Base-by-base conservation (phyloP, 2,797 vertebrate genomes). In the Phoxinus dragarum region DNA sequence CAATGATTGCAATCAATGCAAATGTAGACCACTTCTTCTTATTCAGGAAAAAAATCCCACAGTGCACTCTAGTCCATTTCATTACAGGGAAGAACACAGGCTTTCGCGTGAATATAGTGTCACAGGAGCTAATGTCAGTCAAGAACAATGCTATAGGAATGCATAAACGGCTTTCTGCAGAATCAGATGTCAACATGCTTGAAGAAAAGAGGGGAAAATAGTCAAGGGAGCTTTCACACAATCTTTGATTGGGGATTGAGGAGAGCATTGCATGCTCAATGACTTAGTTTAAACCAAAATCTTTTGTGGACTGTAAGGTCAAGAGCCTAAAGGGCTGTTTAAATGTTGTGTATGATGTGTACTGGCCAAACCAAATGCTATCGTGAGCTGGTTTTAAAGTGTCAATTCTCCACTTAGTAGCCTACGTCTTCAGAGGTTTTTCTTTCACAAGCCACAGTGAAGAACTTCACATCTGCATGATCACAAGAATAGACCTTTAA, bases 191-290 rank as follows among this genome's bases (percentile, higher is more conserved):
- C 84, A 86, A 84, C 87, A 74, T 84, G 61, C 84, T 80, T 64
- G 52, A 89, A 90, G 84, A 89, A 88, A 77, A 84, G 56, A n/a
- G 3, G 84, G 80, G 86, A 79, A 76, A 85, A 90, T 85, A 23
- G 21, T 85, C 40, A 59, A 66, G 78, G 79, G 88, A 67, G 36
- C 23, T 77, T 66, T 76, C 71, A 73, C 34, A 42, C 9, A 76
- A 59, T 67, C 61, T 73, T 42, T 56, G 59, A 72, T 52, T 61
- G 42, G 66, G 68, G 34, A 40, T 80, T 64, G 31, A 80, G 72
- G 61, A 75, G 64, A 73, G 54, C 49, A 64, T 81, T 76, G 85
- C 81, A 78, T 85, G 86, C 79, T 90, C 88, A 3, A 40, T 86
- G 77, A 42, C 54, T 82, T 87, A 87, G 81, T 85, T 42, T 84